Conservation (phyloP, 2,113 vertebrate genomes). For the Carlito syrichta region DNA sequence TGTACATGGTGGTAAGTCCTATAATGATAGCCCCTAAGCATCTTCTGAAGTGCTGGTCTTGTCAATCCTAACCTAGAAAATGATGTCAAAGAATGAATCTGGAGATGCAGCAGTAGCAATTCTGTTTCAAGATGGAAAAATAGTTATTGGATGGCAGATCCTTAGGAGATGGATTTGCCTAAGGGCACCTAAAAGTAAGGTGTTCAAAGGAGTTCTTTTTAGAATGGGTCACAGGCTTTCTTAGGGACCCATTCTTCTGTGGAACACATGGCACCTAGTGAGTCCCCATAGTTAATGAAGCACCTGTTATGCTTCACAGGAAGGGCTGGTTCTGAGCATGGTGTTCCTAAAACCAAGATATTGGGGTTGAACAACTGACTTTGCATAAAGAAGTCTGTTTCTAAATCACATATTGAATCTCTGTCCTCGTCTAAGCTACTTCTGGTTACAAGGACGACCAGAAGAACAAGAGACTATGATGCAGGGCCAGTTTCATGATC, state of each 20-base stretch:
- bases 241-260: background rate
- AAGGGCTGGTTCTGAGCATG: background rate
- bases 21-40: background rate
- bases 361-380: background rate
- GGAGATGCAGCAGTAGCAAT: background rate
- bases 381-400: background rate
- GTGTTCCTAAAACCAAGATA: background rate
- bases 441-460: background rate
- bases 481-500: background rate
- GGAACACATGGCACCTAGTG: background rate
- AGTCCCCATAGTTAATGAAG: background rate
- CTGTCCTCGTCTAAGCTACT: background rate
- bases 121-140: background rate
- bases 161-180: background rate
- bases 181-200: background rate
- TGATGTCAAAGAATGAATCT: background rate
- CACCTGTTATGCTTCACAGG: background rate
- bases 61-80: background rate
- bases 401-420: background rate
- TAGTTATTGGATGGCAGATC: background rate
- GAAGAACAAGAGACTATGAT: too few species aligned
- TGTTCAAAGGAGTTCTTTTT: background rate
- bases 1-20: background rate
- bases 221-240: background rate
- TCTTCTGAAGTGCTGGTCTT: background rate